Evolutionary conservation across 2,113 vertebrate species (phyloP).

Genomic region (Myocastor coypus): DNA sequence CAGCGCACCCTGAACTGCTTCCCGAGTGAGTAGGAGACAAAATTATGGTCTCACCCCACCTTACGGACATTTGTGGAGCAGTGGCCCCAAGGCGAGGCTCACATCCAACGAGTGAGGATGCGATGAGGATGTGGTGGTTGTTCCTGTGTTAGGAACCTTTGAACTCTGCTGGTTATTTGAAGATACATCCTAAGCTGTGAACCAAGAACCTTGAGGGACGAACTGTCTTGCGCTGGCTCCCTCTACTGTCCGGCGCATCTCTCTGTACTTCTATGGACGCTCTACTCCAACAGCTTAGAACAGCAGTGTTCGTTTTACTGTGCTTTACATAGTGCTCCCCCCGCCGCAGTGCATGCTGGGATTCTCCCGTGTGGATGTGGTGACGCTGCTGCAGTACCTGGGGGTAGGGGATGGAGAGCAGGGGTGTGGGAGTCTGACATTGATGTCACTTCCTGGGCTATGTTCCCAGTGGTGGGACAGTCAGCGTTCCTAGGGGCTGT

Average conservation of each 20-base stretch:
- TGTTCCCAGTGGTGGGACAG: background rate
- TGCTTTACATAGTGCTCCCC: too few relatives aligned
- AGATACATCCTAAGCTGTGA: background rate
- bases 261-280: background rate
- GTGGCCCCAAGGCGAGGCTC: background rate
- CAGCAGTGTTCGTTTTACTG: background rate
- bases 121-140: background rate
- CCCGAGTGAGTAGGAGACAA: accelerated
- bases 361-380: background rate
- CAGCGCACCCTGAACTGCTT: background rate
- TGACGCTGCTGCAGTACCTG: background rate
- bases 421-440: accelerated
- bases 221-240: too few relatives aligned
- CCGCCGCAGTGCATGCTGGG: too few relatives aligned
- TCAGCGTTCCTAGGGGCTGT: background rate
- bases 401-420: too few relatives aligned
- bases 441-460: background rate
- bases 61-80: too few relatives aligned
- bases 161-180: too few relatives aligned
- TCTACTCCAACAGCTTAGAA: background rate
- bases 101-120: too few relatives aligned
- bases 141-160: too few relatives aligned
- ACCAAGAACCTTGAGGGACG: background rate
- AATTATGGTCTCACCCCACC: background rate
- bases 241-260: background rate